Evolutionary conservation across 1,140 invertebrate genomes (phyloP).

Genomic region (Phocides pigmalion): DNA sequence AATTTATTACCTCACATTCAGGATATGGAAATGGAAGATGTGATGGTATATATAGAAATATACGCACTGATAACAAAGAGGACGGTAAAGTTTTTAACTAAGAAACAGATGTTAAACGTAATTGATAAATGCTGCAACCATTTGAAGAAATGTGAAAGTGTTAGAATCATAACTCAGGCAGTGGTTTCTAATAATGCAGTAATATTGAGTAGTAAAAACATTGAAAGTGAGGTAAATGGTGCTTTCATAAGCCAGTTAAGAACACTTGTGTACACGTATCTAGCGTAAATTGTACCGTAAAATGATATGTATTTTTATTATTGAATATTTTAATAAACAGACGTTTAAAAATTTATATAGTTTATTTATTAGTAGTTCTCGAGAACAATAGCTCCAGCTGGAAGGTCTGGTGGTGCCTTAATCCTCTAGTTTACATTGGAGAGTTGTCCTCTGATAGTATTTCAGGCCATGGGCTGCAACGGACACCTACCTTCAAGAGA

Average conservation of each 20-base stretch:
- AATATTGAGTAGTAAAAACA: constrained; percentile 52
- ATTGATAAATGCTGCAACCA: constrained; percentile 48
- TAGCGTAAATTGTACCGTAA: constrained; percentile 33
- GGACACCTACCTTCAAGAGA: too few species aligned
- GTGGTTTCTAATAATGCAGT: constrained; percentile 44
- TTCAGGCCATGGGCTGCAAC: too few species aligned
- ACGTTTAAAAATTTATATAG: too few species aligned
- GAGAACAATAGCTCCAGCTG: too few species aligned
- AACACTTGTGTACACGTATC: constrained; percentile 49
- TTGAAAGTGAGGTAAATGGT: constrained; percentile 36
- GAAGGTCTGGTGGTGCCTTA: too few species aligned
- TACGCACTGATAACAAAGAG: constrained; percentile 61
- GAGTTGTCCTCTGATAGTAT: too few species aligned
- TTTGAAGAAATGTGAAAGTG: constrained; percentile 45
- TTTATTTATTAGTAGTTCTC: too few species aligned
- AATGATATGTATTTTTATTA: constrained; percentile 2
- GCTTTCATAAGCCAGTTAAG: constrained; percentile 48
- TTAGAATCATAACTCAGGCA: constrained; percentile 51
- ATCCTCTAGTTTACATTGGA: too few species aligned
- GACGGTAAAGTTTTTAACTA: constrained; percentile 61
- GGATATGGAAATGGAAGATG: constrained; percentile 51
- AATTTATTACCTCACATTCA: constrained; percentile 51
- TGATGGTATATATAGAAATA: constrained; percentile 53
- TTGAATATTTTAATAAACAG: not conserved
- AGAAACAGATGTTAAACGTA: constrained; percentile 60